A percentile compares a stretch with the other conserved stretches of the same genome.
phyloP scores from a whole-genome alignment of 1,140 invertebrate genomes.

The Periplaneta americana region DNA sequence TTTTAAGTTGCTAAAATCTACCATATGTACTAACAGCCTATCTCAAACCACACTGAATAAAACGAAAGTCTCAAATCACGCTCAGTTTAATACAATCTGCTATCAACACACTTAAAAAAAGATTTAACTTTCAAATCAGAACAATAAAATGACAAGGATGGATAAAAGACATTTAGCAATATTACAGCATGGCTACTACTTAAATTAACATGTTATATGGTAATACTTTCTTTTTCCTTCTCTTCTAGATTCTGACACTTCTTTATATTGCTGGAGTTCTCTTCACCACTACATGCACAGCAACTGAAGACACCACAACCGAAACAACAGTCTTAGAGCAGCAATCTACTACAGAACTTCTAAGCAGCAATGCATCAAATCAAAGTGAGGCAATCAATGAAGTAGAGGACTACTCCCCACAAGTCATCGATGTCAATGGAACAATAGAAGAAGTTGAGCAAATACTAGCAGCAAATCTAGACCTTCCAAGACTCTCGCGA shows the following conservation, averaged over 20 bases:
- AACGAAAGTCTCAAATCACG: too few species aligned
- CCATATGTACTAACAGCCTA: too few species aligned
- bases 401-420: not conserved
- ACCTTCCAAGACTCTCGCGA: slow-evolving; percentile 47
- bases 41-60: too few species aligned
- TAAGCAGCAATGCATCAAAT: not conserved
- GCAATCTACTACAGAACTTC: not conserved
- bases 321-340: not conserved
- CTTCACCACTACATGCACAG: not conserved
- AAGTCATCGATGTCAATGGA: slow-evolving; percentile 5
- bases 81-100: too few species aligned
- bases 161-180: too few species aligned
- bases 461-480: slow-evolving; percentile 45
- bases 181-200: too few species aligned
- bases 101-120: too few species aligned
- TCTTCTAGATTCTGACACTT: not conserved
- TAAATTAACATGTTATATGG: too few species aligned
- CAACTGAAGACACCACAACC: not conserved
- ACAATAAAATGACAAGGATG: too few species aligned
- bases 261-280: not conserved
- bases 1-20: too few species aligned
- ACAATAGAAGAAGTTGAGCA: slow-evolving; percentile 55
- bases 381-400: not conserved
- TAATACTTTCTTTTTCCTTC: too few species aligned
- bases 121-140: too few species aligned